A percentile compares a stretch with the other conserved stretches of the same genome.
These are phyloP conservation scores for Clarias batrachus DNA, from an alignment of 2,113 vertebrate genomes.

Conservation along the genomic window DNA sequence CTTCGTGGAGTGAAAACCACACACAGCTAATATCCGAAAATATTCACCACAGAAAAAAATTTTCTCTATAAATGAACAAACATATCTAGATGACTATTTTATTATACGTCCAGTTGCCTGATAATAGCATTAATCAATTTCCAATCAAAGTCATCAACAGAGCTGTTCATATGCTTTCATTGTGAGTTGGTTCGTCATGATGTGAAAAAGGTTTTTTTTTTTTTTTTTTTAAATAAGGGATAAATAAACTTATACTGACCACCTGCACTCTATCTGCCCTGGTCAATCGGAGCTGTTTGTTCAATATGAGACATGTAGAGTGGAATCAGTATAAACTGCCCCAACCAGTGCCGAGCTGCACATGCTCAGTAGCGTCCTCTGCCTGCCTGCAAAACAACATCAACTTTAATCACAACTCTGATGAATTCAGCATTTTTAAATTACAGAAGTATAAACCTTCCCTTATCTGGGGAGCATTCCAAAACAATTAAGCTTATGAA, in stretches of 20 bases:
- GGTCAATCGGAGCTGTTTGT: neutral
- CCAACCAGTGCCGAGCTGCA: neutral
- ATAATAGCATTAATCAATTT: neutral
- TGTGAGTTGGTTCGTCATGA: neutral
- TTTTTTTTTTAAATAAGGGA: neutral
- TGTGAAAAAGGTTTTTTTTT: neutral
- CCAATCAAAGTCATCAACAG: neutral
- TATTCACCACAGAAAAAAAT: slow-evolving; percentile 9
- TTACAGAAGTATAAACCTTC: neutral
- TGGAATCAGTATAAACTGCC: neutral
- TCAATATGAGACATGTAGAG: neutral
- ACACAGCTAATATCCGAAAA: slow-evolving; percentile 16
- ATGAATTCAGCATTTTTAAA: neutral
- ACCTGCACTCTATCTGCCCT: neutral
- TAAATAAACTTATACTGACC: neutral
- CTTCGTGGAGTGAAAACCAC: slow-evolving; percentile 40
- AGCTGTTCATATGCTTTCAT: neutral
- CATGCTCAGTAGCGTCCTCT: neutral
- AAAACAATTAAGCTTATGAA: neutral
- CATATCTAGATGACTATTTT: neutral
- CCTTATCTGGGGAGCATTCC: neutral
- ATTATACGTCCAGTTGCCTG: neutral
- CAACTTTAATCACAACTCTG: neutral
- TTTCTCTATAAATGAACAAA: neutral
- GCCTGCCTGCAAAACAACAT: neutral